These are phyloP conservation scores for Pentalonia nigronervosa DNA, from an alignment of 1,140 invertebrate species.

Conservation along the genomic window DNA sequence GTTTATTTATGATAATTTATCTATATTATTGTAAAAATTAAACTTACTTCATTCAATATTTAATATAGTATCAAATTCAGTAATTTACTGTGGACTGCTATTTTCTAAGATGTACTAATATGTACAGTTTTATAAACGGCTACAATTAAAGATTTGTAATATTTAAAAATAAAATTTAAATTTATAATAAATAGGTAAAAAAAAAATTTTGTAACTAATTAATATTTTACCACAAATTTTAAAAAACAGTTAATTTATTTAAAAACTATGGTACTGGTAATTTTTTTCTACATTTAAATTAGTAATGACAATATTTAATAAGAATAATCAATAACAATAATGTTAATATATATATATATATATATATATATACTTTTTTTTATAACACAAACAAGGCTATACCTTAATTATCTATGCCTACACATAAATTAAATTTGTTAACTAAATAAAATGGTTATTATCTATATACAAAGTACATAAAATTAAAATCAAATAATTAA, in stretches of 20 bases:
- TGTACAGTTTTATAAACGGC: no score
- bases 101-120: neutral
- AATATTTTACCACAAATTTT: neutral
- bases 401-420: constrained; percentile 23
- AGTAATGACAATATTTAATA: constrained; percentile 50
- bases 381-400: constrained; percentile 36
- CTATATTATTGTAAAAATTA: neutral
- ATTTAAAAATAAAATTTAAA: neutral
- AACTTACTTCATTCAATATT: neutral
- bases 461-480: constrained; percentile 51
- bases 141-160: neutral
- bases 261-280: constrained; percentile 22
- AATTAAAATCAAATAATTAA: constrained; percentile 41
- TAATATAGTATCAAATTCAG: neutral
- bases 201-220: neutral
- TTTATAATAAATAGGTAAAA: neutral
- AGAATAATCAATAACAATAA: constrained; percentile 33
- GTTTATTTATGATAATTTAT: neutral
- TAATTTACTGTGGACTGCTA: neutral
- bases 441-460: constrained; percentile 49
- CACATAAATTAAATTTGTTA: constrained; percentile 51
- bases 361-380: neutral
- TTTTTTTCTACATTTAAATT: constrained; percentile 34
- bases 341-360: constrained; percentile 23
- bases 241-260: constrained; percentile 55